Percentiles rank a stretch among this genome's conserved stretches.
Conservation (phyloP, 2,888 invertebrate genomes). For the Azorinus chamasolen region DNA sequence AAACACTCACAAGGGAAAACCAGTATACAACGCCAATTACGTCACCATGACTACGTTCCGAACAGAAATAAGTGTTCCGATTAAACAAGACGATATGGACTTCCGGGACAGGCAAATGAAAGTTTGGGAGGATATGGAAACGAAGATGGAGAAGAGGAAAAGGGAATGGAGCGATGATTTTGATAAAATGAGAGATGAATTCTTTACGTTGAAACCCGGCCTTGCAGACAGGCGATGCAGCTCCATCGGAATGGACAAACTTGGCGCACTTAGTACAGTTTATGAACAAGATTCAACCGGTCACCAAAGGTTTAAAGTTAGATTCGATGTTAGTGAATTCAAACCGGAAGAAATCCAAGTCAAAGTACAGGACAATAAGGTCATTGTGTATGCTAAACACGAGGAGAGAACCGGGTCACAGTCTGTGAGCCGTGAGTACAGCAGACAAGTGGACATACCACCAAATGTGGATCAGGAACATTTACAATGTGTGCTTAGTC, state of each 20-base stretch:
- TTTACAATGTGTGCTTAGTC: conserved; percentile 80
- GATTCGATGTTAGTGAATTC: conserved; percentile 83
- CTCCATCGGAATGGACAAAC: conserved; percentile 68
- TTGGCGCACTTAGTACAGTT: conserved; percentile 74
- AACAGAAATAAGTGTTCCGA: conserved; percentile 85
- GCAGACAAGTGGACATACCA: conserved; percentile 83
- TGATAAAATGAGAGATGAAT: conserved; percentile 84
- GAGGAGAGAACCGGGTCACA: conserved; percentile 77
- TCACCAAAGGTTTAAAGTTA: conserved; percentile 77
- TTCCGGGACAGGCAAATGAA: conserved; percentile 85
- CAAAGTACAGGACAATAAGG: conserved; percentile 81
- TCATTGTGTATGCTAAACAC: conserved; percentile 80
- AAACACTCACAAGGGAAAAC: too few relatives aligned
- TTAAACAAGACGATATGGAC: conserved; percentile 82
- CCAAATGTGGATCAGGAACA: conserved; percentile 79
- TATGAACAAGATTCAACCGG: conserved; percentile 79
- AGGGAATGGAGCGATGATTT: conserved; percentile 84
- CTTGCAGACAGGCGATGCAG: conserved; percentile 73
- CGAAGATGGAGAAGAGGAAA: conserved; percentile 79
- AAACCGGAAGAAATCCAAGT: conserved; percentile 83
- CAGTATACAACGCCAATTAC: too few relatives aligned
- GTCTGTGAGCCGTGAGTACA: conserved; percentile 81
- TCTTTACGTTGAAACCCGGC: conserved; percentile 84
- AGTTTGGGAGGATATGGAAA: conserved; percentile 83
- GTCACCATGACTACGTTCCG: conserved; percentile 80